phyloP scores from a whole-genome alignment of 2,888 invertebrate genomes.

The Drosophila acutilabella region DNA sequence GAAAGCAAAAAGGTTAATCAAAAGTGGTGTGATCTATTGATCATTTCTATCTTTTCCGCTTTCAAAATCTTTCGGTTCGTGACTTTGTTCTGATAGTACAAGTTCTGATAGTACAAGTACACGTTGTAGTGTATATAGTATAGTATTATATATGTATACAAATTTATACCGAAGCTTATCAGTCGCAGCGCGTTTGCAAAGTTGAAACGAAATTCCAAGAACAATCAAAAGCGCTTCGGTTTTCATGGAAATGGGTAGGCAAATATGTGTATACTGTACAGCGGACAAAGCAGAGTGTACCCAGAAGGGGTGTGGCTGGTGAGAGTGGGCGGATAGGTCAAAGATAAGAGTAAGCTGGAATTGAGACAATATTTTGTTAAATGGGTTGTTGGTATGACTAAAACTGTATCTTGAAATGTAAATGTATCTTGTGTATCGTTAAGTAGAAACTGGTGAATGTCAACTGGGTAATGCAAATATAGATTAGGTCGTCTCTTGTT shows the following conservation, averaged over 20 bases:
- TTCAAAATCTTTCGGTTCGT: neutral
- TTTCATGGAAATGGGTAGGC: slow-evolving; percentile 66
- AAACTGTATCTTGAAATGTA: slow-evolving; percentile 2
- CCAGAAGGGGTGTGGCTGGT: neutral
- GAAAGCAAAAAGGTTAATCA: neutral
- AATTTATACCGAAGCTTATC: slow-evolving; percentile 35
- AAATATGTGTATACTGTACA: slow-evolving; percentile 66
- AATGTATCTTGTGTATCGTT: slow-evolving; percentile 6
- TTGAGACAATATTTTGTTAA: slow-evolving; percentile 19
- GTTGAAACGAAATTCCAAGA: slow-evolving; percentile 72
- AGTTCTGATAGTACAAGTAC: slow-evolving; percentile 39
- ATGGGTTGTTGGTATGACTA: slow-evolving; percentile 6
- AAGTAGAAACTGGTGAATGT: slow-evolving; percentile 3
- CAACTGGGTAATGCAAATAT: slow-evolving; percentile 36
- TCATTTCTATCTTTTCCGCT: neutral
- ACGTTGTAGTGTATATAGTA: neutral
- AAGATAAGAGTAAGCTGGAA: slow-evolving; percentile 32
- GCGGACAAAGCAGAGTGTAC: slow-evolving; percentile 10
- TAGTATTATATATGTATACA: neutral
- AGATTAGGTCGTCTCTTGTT: slow-evolving; percentile 41
- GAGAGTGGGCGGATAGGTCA: neutral
- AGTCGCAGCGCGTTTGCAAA: slow-evolving; percentile 54
- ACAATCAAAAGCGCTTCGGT: slow-evolving; percentile 76
- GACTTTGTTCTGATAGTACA: slow-evolving; percentile 22
- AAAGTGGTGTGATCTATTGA: neutral